A percentile compares a stretch with the other conserved stretches of the same genome.
phyloP scores from a whole-genome alignment of 2,797 vertebrate species.

The Gobionotothen gibberifrons region DNA sequence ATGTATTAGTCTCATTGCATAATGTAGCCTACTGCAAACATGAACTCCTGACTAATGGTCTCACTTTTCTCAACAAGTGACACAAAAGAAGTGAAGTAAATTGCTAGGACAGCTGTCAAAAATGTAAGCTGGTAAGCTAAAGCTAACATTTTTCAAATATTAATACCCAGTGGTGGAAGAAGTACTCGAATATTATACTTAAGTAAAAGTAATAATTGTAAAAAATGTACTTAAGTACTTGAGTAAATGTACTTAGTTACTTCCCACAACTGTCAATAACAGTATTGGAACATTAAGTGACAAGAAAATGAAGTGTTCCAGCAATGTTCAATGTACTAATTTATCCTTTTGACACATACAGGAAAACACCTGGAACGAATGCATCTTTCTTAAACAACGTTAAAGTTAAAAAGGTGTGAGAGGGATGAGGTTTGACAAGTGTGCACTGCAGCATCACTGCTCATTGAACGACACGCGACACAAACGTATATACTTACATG shows the following conservation, averaged over 20 bases:
- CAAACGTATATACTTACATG: conserved; percentile 77
- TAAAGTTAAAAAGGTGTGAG: not conserved
- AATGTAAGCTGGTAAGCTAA: not conserved
- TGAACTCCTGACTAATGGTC: not conserved
- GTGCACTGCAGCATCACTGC: conserved; percentile 29
- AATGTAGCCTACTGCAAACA: not conserved
- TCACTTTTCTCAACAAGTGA: not conserved
- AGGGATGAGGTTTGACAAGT: conserved; percentile 51
- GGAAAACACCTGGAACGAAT: not conserved
- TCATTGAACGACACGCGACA: rapidly evolving
- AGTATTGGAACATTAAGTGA: too few relatives aligned
- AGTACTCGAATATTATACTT: too few relatives aligned
- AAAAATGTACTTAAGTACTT: too few relatives aligned
- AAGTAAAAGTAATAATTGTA: too few relatives aligned
- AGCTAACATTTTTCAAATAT: not conserved
- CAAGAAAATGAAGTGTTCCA: not conserved
- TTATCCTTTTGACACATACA: not conserved
- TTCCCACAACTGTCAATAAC: too few relatives aligned
- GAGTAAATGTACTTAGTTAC: too few relatives aligned
- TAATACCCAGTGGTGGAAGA: too few relatives aligned
- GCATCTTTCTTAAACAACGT: not conserved
- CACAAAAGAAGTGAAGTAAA: not conserved
- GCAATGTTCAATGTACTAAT: not conserved
- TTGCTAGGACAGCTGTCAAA: not conserved
- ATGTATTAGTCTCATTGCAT: not conserved